Evolutionary conservation across 1,140 invertebrate species (phyloP), one percentile per base, ranked within the genome.

Genomic region (Drosophila hydei): DNA sequence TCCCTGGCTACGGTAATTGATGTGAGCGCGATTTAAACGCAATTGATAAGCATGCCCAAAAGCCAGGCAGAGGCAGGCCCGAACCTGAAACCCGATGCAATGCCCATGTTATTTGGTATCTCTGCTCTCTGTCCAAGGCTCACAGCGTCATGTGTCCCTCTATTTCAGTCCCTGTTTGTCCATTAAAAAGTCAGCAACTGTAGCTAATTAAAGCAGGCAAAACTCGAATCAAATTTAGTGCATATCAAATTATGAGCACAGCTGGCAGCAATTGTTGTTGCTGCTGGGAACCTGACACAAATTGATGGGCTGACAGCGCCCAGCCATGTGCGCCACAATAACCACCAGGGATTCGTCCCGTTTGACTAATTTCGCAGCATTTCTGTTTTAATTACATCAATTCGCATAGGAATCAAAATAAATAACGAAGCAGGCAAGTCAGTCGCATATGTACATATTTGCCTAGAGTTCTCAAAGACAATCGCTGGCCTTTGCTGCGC

Each of bases 101-200:
- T 11, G 38, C 27, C 47, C 40, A 52, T 18, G 38, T 9, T 18
- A 14, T 45, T 23, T 30, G 3, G 8, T n/a, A 14, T 50, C 25
- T 21, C 9, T 12, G 5, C 43, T 4, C n/a, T n/a, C 54, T 43
- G 38, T 19, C 47, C 27, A 50, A 30, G 60, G 27, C 11, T 23
- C 43, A 3, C 30, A 50, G 63, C 21, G 58, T 47, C 42, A 54
- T 69, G 59, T 64, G 36, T 58, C 42, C 23, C 43, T 16, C 61
- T 43, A 16, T 19, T 25, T 42, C 47, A 19, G 43, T 42, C 68
- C 52, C 72, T 59, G 63, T 21, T 63, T 87, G 74, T 81, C 83
- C 81, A 87, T 85, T 85, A 87, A 85, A 87, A 78, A 87, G 81
- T 81, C 81, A 87, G 81, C 43, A 87, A 87, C 81, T 81, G 81